A percentile compares a stretch with the other conserved stretches of the same genome.
These are phyloP conservation scores for Sycophila sp. DNA, from an alignment of 1,140 invertebrate genomes.

Conservation along the genomic window DNA sequence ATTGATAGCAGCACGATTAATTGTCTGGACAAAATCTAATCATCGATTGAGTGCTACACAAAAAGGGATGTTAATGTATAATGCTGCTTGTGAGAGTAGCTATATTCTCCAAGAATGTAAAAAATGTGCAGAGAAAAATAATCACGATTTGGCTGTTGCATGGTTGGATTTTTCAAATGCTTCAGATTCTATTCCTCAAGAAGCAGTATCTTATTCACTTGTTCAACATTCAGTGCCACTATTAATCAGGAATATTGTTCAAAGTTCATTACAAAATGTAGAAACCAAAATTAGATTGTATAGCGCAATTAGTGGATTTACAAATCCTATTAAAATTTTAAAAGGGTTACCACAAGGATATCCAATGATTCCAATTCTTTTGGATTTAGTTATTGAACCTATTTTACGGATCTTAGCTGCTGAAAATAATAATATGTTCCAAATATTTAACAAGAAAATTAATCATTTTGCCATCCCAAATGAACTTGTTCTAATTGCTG, in stretches of 20 bases:
- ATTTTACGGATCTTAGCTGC: conserved; percentile 1
- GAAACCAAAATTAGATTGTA: background rate
- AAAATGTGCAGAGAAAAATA: background rate
- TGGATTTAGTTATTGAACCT: conserved; percentile 12
- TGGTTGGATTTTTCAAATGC: conserved; percentile 22
- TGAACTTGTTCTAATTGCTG: conserved; percentile 11
- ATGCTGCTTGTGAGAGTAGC: conserved; percentile 16
- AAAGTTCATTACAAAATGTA: background rate
- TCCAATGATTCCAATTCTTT: background rate
- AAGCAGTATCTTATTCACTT: background rate
- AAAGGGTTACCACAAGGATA: conserved; percentile 11
- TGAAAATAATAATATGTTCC: background rate
- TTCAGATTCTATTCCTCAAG: conserved; percentile 3
- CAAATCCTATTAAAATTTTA: background rate
- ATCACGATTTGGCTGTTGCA: background rate
- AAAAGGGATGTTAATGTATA: background rate
- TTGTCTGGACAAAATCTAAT: background rate
- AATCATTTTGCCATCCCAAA: conserved; percentile 16
- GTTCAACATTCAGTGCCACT: background rate
- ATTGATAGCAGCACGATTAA: background rate
- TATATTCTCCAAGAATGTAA: conserved; percentile 24
- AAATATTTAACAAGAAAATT: conserved; percentile 1
- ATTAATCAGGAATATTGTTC: conserved; percentile 4
- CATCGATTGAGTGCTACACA: background rate
- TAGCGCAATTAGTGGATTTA: background rate